Evolutionary conservation across 2,888 invertebrate species (phyloP).

Genomic region (Agriopis aurantiaria): DNA sequence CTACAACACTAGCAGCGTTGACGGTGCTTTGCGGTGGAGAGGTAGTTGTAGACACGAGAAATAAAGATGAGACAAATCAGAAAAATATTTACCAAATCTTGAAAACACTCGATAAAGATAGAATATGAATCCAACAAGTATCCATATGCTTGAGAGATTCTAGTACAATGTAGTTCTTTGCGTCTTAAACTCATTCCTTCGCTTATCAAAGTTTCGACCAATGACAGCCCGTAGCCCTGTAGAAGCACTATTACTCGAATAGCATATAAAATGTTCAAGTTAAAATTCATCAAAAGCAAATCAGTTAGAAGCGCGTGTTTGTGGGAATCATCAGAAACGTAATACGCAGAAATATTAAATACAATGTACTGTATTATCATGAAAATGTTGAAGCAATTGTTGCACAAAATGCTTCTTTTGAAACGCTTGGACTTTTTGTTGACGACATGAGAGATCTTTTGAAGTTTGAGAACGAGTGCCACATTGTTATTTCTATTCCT

Average conservation of each 20-base stretch:
- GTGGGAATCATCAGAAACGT: not conserved
- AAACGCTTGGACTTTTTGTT: not conserved
- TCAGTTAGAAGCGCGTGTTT: not conserved
- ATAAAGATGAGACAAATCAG: not conserved
- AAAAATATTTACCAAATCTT: conserved; percentile 31
- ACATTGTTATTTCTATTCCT: conserved; percentile 13
- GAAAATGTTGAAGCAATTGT: conserved; percentile 11
- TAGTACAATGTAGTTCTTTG: conserved; percentile 7
- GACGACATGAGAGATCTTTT: conserved; percentile 16
- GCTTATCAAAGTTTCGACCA: not conserved
- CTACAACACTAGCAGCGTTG: no score
- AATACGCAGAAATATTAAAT: not conserved
- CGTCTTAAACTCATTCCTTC: not conserved
- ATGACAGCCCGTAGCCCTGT: not conserved
- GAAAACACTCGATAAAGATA: conserved; percentile 27
- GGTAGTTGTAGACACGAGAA: no score
- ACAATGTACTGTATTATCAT: not conserved
- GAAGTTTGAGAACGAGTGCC: conserved; percentile 15
- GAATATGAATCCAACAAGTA: conserved; percentile 32
- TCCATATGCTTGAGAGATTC: conserved; percentile 21
- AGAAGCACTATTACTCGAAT: conserved; percentile 21
- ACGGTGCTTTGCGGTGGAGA: no score
- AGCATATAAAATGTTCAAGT: conserved; percentile 22
- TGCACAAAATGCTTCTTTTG: not conserved
- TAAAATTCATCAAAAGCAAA: conserved; percentile 3